These are phyloP conservation scores for Alosa alosa DNA, from an alignment of 2,113 vertebrate species.

Conservation along the genomic window DNA sequence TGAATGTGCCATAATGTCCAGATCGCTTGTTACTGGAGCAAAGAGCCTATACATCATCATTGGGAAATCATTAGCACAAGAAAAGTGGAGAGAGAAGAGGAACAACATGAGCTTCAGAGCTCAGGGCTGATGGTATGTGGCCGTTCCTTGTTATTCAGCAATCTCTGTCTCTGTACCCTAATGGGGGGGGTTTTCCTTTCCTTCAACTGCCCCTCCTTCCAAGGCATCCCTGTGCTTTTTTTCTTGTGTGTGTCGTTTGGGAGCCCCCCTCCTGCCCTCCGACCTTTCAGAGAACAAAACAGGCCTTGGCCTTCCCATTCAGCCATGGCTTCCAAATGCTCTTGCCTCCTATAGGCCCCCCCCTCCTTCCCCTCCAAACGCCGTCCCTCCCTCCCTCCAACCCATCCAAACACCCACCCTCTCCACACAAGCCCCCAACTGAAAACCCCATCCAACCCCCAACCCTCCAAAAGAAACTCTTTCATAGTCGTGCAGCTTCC, in stretches of 20 bases:
- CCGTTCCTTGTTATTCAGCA: slow-evolving; percentile 12
- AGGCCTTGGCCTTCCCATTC: slow-evolving; percentile 48
- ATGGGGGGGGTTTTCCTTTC: slow-evolving; percentile 13
- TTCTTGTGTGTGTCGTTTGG: slow-evolving; percentile 19
- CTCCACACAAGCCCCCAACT: background rate
- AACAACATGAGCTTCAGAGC: background rate
- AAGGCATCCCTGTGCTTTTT: slow-evolving; percentile 24
- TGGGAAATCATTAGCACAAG: background rate
- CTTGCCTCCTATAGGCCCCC: slow-evolving; percentile 16
- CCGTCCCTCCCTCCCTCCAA: slow-evolving; percentile 18
- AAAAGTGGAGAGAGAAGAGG: background rate
- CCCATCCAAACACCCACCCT: slow-evolving; percentile 38
- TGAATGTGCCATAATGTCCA: slow-evolving; percentile 1
- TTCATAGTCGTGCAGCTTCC: slow-evolving; percentile 30
- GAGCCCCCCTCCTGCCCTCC: slow-evolving; percentile 20
- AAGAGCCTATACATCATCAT: slow-evolving; percentile 10
- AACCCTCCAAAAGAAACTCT: slow-evolving; percentile 36
- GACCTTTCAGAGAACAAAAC: slow-evolving; percentile 43
- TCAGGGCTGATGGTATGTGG: slow-evolving; percentile 2
- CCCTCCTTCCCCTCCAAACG: slow-evolving; percentile 17
- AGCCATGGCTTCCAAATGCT: slow-evolving; percentile 39
- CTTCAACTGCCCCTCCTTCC: slow-evolving; percentile 22
- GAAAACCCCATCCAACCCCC: slow-evolving; percentile 42
- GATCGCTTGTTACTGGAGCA: background rate
- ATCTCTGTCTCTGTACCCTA: background rate